Percentiles rank a stretch among this genome's conserved stretches.
These are phyloP conservation scores for Saturnia pavonia DNA, from an alignment of 2,888 invertebrate species.

Conservation along the genomic window DNA sequence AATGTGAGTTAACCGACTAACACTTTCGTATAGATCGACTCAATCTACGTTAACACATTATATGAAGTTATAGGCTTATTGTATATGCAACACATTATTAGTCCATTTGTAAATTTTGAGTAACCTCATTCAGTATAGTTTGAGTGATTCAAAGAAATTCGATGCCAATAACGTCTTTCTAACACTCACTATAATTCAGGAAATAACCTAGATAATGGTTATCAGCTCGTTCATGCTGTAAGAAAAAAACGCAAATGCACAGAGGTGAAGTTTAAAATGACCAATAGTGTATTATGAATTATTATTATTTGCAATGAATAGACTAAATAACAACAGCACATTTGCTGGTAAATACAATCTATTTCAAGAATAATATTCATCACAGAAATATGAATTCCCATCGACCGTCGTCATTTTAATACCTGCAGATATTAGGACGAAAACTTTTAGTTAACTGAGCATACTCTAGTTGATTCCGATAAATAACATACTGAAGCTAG, in stretches of 20 bases:
- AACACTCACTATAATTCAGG: background rate
- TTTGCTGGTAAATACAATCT: background rate
- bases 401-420: background rate
- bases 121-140: background rate
- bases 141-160: background rate
- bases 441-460: no score
- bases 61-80: background rate
- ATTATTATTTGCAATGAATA: background rate
- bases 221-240: background rate
- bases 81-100: background rate
- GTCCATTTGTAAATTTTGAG: background rate
- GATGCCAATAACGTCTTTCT: background rate
- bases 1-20: slow-evolving; percentile 4
- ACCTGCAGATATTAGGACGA: no score
- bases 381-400: background rate
- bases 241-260: background rate
- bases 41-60: background rate
- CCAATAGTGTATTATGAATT: background rate
- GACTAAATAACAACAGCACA: background rate
- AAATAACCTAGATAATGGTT: background rate
- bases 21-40: slow-evolving; percentile 7
- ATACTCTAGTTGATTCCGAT: no score
- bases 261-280: background rate
- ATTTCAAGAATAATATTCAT: background rate
- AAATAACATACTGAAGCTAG: no score